Evolutionary conservation across 2,113 vertebrate species (phyloP).

Genomic region (Bubo bubo): DNA sequence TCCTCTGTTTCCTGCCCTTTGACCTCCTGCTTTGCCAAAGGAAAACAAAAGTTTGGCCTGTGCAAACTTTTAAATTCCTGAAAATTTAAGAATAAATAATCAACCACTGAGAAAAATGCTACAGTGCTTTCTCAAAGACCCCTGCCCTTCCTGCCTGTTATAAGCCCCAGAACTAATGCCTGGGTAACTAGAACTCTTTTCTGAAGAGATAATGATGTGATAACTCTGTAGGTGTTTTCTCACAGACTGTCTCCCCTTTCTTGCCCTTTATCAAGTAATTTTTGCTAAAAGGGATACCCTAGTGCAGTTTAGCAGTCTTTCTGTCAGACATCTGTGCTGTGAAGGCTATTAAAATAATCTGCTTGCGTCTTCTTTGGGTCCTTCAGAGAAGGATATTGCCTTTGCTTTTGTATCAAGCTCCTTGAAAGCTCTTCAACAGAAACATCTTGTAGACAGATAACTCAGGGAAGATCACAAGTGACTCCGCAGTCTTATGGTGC

Average conservation of each 20-base stretch:
- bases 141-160: not conserved
- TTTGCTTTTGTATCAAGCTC: not conserved
- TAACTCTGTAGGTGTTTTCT: not conserved
- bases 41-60: conserved; percentile 28
- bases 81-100: conserved; percentile 43
- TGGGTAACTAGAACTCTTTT: not conserved
- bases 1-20: conserved; percentile 25
- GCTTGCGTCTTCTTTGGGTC: not conserved
- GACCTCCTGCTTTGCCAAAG: not conserved
- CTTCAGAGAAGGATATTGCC: not conserved
- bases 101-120: not conserved
- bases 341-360: not conserved
- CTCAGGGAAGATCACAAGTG: not conserved
- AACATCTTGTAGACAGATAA: not conserved
- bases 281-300: not conserved
- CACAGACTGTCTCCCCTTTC: not conserved
- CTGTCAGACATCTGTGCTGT: not conserved
- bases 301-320: not conserved
- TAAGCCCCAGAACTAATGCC: not conserved
- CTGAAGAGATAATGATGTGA: not conserved
- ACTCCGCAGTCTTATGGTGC: not conserved
- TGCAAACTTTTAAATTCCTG: conserved; percentile 53
- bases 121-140: not conserved
- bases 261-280: not conserved
- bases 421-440: not conserved